These are phyloP conservation scores for Drosophila varians DNA, from an alignment of 1,140 invertebrate species.

Conservation along the genomic window DNA sequence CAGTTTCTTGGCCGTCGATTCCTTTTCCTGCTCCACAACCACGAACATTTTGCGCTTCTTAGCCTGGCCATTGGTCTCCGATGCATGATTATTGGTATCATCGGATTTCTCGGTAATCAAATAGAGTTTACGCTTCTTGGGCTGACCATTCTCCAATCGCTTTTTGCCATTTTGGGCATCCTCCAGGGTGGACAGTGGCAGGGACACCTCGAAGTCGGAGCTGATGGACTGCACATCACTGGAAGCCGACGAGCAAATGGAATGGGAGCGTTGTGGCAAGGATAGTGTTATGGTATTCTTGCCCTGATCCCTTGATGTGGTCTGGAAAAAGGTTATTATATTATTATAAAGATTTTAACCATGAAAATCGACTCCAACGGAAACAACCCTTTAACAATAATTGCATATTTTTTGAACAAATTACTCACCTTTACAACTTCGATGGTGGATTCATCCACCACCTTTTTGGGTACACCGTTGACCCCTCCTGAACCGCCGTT, in stretches of 20 bases:
- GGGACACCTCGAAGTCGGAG: constrained; percentile 62
- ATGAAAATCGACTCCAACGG: neutral
- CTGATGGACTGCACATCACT: constrained; percentile 67
- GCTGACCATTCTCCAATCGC: constrained; percentile 26
- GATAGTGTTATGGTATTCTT: constrained; percentile 44
- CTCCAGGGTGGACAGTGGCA: constrained; percentile 46
- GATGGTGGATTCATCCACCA: constrained; percentile 56
- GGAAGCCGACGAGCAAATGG: constrained; percentile 74
- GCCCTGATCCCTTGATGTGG: constrained; percentile 10
- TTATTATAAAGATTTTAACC: neutral
- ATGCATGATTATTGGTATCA: constrained; percentile 34
- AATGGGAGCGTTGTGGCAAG: constrained; percentile 75
- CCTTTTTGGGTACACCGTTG: constrained; percentile 38
- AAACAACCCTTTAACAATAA: neutral
- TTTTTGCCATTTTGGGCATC: constrained; percentile 21
- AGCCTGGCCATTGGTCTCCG: constrained; percentile 37
- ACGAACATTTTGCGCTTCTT: constrained; percentile 78
- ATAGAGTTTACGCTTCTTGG: constrained; percentile 69
- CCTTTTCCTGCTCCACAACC: constrained; percentile 74
- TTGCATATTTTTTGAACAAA: neutral
- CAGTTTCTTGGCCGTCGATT: constrained; percentile 57
- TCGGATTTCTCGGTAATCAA: constrained; percentile 72
- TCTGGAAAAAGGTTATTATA: constrained; percentile 12
- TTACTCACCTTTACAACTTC: constrained; percentile 59
- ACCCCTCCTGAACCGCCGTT: constrained; percentile 1